A percentile compares a stretch with the other conserved stretches of the same genome.
Conservation (phyloP, 2,797 vertebrate species). For the Apodemus agrarius region DNA sequence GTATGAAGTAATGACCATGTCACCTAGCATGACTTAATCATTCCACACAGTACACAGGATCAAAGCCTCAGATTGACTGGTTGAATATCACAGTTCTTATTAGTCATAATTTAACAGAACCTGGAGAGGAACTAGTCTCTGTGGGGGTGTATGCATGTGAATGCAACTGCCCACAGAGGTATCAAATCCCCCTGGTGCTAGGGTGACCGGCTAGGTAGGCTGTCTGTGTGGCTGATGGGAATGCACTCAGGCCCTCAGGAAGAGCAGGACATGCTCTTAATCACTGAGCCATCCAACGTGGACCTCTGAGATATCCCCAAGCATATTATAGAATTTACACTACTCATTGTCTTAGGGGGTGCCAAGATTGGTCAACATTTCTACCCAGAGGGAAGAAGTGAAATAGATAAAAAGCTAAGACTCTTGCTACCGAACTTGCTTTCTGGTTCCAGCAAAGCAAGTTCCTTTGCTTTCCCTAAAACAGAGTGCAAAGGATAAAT, state of each 20-base stretch:
- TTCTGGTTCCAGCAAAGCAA: neutral
- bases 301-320: neutral
- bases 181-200: neutral
- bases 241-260: neutral
- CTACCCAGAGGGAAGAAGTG: neutral
- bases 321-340: neutral
- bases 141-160: too few species aligned
- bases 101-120: neutral
- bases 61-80: neutral
- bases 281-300: neutral
- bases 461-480: conserved; percentile 55
- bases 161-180: neutral
- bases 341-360: neutral
- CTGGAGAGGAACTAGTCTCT: too few species aligned
- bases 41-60: neutral
- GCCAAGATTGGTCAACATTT: neutral
- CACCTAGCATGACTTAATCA: neutral
- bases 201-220: too few species aligned
- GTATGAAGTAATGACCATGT: neutral
- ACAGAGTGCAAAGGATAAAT: neutral
- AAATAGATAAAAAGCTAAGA: neutral
- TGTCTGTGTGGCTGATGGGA: neutral
- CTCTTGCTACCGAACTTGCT: neutral
- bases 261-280: neutral
- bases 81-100: neutral